Evolutionary conservation across 2,113 vertebrate genomes (phyloP).

Genomic region (Cariama cristata): DNA sequence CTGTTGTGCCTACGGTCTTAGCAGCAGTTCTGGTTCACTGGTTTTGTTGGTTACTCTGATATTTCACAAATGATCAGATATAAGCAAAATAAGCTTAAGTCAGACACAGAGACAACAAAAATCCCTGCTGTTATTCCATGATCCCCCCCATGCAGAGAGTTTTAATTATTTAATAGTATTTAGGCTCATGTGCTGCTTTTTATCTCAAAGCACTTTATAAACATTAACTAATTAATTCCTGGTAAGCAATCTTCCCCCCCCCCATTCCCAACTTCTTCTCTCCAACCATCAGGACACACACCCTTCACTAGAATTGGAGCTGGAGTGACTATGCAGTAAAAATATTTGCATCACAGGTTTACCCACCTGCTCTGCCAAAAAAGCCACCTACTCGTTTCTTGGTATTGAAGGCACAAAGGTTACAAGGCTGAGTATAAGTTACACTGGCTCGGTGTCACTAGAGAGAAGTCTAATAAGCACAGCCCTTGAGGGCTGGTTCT

Average conservation of each 20-base stretch:
- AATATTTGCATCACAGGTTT: not conserved
- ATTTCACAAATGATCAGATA: not conserved
- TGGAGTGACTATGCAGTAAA: not conserved
- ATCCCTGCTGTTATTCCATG: not conserved
- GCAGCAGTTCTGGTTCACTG: not conserved
- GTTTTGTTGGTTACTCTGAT: not conserved
- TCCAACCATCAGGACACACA: not conserved
- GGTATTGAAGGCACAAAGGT: not conserved
- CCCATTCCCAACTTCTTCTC: not conserved
- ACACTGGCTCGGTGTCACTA: not conserved
- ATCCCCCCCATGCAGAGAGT: not conserved
- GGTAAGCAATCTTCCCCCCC: not conserved
- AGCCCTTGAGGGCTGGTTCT: not conserved
- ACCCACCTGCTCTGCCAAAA: not conserved
- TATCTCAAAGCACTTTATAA: not conserved
- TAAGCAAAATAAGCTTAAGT: not conserved
- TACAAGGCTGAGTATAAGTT: not conserved
- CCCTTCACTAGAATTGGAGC: not conserved
- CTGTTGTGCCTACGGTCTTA: not conserved
- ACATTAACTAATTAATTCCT: not conserved
- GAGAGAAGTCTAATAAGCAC: not conserved
- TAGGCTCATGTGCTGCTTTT: not conserved
- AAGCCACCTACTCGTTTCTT: not conserved
- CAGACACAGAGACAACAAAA: not conserved
- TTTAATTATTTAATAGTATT: not conserved